A percentile compares a stretch with the other conserved stretches of the same genome.
Evolutionary conservation across 2,888 invertebrate genomes (phyloP).

Genomic region (Cosmia trapezina): DNA sequence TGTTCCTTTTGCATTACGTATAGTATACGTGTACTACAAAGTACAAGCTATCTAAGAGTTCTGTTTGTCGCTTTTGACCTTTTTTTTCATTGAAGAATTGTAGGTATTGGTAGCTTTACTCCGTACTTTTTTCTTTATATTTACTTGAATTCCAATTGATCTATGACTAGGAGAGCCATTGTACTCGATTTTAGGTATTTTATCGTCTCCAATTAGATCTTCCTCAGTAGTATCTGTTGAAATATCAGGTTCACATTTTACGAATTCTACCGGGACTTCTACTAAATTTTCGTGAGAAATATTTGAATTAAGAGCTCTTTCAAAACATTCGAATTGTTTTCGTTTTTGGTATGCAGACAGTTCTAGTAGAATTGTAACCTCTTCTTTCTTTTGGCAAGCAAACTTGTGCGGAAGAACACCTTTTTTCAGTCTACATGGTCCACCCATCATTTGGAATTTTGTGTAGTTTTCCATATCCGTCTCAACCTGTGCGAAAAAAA

Average conservation of each 20-base stretch:
- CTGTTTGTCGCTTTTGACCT: neutral
- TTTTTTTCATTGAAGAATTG: conserved; percentile 4
- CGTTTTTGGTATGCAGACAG: conserved; percentile 31
- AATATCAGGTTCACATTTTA: conserved; percentile 37
- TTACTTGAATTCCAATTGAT: conserved; percentile 8
- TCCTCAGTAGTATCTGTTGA: neutral
- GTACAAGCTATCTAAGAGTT: neutral
- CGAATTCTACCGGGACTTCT: conserved; percentile 36
- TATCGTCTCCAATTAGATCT: neutral
- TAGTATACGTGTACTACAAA: neutral
- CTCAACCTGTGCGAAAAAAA: conserved; percentile 26
- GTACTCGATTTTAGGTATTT: neutral
- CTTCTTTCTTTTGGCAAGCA: conserved; percentile 30
- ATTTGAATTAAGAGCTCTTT: conserved; percentile 23
- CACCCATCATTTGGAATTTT: conserved; percentile 15
- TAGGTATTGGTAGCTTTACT: conserved; percentile 1
- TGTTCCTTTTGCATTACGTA: neutral
- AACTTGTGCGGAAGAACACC: conserved; percentile 43
- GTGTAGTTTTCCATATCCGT: conserved; percentile 23
- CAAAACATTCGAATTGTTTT: conserved; percentile 23
- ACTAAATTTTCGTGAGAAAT: conserved; percentile 29
- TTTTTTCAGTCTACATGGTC: conserved; percentile 21
- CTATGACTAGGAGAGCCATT: neutral
- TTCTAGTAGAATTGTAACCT: conserved; percentile 22
- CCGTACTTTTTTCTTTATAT: conserved; percentile 5